phyloP scores from a whole-genome alignment of 2,888 invertebrate genomes.

The Tinea semifulvella region DNA sequence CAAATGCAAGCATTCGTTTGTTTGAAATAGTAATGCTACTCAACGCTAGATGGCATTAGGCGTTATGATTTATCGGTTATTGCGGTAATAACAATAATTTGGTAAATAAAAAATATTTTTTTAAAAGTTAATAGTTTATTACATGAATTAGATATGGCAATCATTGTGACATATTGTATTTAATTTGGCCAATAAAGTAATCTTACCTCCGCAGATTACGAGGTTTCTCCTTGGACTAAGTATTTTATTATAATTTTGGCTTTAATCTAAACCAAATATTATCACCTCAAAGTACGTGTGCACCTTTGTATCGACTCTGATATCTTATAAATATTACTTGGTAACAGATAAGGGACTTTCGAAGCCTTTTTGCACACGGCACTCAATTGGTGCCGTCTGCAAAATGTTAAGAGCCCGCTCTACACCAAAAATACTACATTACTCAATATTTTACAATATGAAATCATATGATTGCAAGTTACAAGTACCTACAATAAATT shows the following conservation, averaged over 20 bases:
- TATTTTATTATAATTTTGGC: not conserved
- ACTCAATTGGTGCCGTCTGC: conserved; percentile 14
- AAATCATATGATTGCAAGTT: too few species aligned
- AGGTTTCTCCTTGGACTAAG: not conserved
- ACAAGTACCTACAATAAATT: too few species aligned
- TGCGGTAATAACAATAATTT: too few species aligned
- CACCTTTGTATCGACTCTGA: conserved; percentile 2
- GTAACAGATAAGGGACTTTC: conserved; percentile 7
- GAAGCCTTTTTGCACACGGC: conserved; percentile 16
- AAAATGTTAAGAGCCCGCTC: conserved; percentile 4
- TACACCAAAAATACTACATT: too few species aligned
- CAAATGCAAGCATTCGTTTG: not conserved
- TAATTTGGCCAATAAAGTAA: not conserved
- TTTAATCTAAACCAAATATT: conserved; percentile 1
- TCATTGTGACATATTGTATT: not conserved
- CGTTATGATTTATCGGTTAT: conserved; percentile 8
- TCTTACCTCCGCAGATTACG: not conserved
- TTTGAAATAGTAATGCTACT: conserved; percentile 21
- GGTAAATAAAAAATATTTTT: too few species aligned
- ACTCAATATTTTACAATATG: too few species aligned
- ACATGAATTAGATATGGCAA: too few species aligned
- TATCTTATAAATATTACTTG: conserved; percentile 5
- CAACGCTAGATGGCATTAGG: conserved; percentile 32
- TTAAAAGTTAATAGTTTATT: too few species aligned
- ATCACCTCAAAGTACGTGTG: not conserved